Evolutionary conservation across 2,888 invertebrate species (phyloP).

Genomic region (Microchrysa polita): DNA sequence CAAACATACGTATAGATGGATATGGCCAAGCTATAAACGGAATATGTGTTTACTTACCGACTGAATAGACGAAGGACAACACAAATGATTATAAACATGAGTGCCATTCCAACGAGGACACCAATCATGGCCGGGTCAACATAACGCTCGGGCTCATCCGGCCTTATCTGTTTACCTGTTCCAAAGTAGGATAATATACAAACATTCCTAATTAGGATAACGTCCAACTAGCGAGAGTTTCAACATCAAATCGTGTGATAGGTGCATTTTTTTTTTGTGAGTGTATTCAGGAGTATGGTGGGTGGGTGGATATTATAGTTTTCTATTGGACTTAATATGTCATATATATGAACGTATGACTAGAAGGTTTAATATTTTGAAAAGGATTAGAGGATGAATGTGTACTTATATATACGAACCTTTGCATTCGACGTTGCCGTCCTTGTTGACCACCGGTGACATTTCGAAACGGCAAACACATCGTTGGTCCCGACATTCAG

Average conservation of each 20-base stretch:
- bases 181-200: conserved; percentile 22
- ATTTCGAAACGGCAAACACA: conserved; percentile 84
- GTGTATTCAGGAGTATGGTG: too few relatives aligned
- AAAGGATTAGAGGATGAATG: conserved; percentile 7
- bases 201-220: conserved; percentile 28
- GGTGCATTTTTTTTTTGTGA: background rate
- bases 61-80: conserved; percentile 91
- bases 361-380: background rate
- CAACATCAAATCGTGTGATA: background rate
- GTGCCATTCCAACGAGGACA: conserved; percentile 87
- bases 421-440: conserved; percentile 78
- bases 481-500: conserved; percentile 81
- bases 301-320: background rate
- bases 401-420: conserved; percentile 67
- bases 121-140: conserved; percentile 92
- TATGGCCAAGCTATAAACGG: conserved; percentile 37
- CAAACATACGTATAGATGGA: too few relatives aligned
- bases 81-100: conserved; percentile 94
- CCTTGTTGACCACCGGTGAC: conserved; percentile 74
- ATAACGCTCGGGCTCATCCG: conserved; percentile 66
- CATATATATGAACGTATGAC: too few relatives aligned
- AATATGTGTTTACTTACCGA: conserved; percentile 79
- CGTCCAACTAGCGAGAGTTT: conserved; percentile 1
- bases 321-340: background rate
- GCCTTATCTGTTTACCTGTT: conserved; percentile 44